These are phyloP conservation scores for Apodemus agrarius DNA, from an alignment of 2,797 vertebrate genomes.

Conservation along the genomic window DNA sequence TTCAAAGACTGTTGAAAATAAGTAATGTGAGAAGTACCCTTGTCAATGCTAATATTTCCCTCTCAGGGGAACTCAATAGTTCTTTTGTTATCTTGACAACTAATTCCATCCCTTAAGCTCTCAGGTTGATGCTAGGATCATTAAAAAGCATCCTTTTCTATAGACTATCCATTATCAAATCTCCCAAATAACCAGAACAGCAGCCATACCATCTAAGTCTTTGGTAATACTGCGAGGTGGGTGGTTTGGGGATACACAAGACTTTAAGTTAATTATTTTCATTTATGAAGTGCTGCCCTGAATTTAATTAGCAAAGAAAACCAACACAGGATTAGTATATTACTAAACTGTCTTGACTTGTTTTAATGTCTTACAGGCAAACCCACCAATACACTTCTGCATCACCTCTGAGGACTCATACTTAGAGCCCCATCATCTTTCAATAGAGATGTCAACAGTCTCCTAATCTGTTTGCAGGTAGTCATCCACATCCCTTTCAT, in stretches of 20 bases:
- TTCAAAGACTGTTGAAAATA: slow-evolving; percentile 11
- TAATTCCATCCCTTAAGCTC: background rate
- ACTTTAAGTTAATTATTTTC: background rate
- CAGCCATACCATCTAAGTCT: background rate
- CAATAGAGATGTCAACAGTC: background rate
- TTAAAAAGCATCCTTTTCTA: slow-evolving; percentile 22
- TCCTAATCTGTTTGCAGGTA: background rate
- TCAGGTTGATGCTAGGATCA: background rate
- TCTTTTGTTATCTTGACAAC: background rate
- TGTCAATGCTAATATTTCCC: background rate
- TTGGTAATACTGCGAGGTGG: background rate
- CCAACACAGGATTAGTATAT: background rate
- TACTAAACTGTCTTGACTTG: slow-evolving; percentile 3
- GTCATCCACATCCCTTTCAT: background rate
- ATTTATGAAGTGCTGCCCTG: background rate
- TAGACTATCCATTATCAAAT: background rate
- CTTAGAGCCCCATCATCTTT: background rate
- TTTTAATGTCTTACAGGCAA: background rate
- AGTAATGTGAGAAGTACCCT: background rate
- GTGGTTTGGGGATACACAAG: background rate
- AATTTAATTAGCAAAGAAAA: slow-evolving; percentile 31
- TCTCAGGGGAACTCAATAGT: background rate
- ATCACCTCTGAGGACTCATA: background rate
- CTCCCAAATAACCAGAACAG: background rate
- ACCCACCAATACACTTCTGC: background rate